Evolutionary conservation across 2,113 vertebrate species (phyloP), one percentile per base, ranked within the genome.

Genomic region (Prionailurus viverrinus): DNA sequence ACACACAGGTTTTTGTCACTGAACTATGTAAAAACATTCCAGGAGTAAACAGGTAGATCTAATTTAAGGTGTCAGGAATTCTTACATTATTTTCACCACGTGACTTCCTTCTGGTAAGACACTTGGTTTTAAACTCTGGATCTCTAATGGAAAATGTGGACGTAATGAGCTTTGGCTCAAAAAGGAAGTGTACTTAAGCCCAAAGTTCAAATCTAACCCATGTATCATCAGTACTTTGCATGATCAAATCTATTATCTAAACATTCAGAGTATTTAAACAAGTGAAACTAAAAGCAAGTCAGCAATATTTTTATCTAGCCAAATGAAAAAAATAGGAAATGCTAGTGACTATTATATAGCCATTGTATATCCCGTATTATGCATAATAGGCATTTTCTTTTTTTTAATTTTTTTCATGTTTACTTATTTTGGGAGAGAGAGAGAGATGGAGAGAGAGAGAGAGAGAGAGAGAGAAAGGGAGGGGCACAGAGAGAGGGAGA

Each of bases 141-240:
- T 97, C 29, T 83, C 4, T 78, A 74, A 85, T 21, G 9, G 1
- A 91, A 3, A 90, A 82, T 13, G 81, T 31, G 31, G 1, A 78
- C 27, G 27, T 19, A 88, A 36, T 65, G 29, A 78, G 12, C 1
- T 79, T 84, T 71, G 23, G 19, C 12, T 92, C 39, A 83, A 78
- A 61, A 95, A 63, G 1, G 12, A 87, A 76, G 74, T 79, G 11
- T 53, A 63, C 16, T 85, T 83, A 95, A 97, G 41, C 7, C 7
- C 68, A 65, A 95, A 86, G 36, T 86, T 92, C 45, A 96, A 55
- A 91, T 94, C 5, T 53, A 83, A 87, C 69, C 31, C 55, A 81
- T 83, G 45, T 92, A 11, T 41, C 51, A 84, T 61, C 15, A 71
- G 39, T 4, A 81, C 9, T 76, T 95, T 96, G 8, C 48, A 85